Base-by-base conservation (phyloP, 2,797 vertebrate genomes). In the Masticophis lateralis region DNA sequence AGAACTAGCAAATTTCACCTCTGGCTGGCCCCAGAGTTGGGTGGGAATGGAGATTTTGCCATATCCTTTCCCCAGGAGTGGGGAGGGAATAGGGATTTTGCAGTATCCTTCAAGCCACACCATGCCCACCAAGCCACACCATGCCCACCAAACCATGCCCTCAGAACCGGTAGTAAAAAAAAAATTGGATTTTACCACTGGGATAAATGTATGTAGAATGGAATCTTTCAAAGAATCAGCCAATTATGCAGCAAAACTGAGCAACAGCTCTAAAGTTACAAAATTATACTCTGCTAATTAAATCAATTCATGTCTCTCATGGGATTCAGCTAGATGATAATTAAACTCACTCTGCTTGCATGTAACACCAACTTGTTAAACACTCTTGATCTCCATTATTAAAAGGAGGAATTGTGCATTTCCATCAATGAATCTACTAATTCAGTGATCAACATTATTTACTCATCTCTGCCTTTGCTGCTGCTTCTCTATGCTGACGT, bases 201-300 rank as follows among this genome's bases (percentile, higher is more conserved):
- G 66, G 57, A 53, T 60, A 59, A 47, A 91, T 25, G 32, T 87
- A 86, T 56, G 93, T 92, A 92, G 89, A 93, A 92, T 87, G 88
- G 91, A 69, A 86, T 93, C 14, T 93, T 95, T 94, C 8, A 25
- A 88, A 91, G 93, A 96, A 92, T 92, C 93, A 92, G 92, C 91
- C 94, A 95, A 92, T 94, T 96, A 92, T 14, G 74, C 92, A 94
- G 89, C 95, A 94, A 95, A 96, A 90, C 94, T 93, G 94, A 93
- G 94, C 92, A 92, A 94, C 94, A 92, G 74, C 95, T 94, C 79
- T 95, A 96, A 96, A 96, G 94, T 94, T 92, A 95, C 60, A 95
- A 93, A 97, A 97, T 96, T 95, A 93, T 91, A 93, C 61, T 92
- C 90, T 4, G 86, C 94, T 96, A 96, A 95, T 92, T 47, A 95